Conservation (phyloP, 1,140 invertebrate species). For the Zophobas morio region DNA sequence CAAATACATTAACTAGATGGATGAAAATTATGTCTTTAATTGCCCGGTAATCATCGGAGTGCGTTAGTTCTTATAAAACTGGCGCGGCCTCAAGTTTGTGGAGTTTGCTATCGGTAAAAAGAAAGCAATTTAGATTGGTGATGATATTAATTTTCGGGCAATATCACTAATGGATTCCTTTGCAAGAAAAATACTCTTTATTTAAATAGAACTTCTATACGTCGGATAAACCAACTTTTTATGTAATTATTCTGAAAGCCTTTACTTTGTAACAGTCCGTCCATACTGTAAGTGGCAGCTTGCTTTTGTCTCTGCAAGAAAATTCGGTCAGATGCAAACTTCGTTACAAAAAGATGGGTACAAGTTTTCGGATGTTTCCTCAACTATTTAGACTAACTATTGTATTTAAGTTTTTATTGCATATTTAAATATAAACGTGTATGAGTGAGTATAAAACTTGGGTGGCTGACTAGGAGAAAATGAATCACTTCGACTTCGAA, state of each 20-base stretch:
- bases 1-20: conserved; percentile 21
- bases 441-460: neutral
- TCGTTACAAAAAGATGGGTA: neutral
- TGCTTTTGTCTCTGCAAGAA: neutral
- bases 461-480: neutral
- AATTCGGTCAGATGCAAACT: neutral
- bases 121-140: conserved; percentile 29
- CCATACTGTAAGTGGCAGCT: neutral
- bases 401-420: no score
- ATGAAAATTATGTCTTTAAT: conserved; percentile 34
- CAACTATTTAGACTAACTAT: no score
- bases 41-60: conserved; percentile 24
- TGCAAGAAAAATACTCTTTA: conserved; percentile 32
- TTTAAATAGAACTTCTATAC: conserved; percentile 19
- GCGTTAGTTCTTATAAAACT: conserved; percentile 30
- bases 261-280: neutral
- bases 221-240: conserved; percentile 26
- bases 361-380: neutral
- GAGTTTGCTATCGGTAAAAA: conserved; percentile 14
- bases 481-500: neutral
- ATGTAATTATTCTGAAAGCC: conserved; percentile 31
- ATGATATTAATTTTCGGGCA: conserved; percentile 36
- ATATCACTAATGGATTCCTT: conserved; percentile 49
- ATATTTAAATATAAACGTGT: no score
- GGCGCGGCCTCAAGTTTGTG: conserved; percentile 6